Percentiles rank a stretch among this genome's conserved stretches.
These are phyloP conservation scores for Danaus chrysippus DNA, from an alignment of 2,888 invertebrate genomes.

Conservation along the genomic window DNA sequence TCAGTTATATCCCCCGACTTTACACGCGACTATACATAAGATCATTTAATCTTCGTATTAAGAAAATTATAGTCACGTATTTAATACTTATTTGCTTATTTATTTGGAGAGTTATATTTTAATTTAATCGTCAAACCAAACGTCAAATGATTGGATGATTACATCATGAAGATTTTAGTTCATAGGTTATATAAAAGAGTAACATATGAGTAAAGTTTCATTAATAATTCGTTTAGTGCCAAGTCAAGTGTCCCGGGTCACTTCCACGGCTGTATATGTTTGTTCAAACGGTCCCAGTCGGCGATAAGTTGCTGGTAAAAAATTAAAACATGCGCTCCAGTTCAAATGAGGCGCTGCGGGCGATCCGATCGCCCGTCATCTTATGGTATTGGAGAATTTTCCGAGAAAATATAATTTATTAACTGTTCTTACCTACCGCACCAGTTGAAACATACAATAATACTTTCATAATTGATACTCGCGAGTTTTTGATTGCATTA, in stretches of 20 bases:
- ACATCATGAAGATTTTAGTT: too few relatives aligned
- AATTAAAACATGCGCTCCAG: conserved; percentile 57
- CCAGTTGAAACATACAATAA: neutral
- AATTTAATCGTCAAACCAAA: neutral
- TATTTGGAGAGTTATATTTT: neutral
- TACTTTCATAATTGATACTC: neutral
- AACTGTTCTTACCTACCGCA: neutral
- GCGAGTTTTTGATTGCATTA: too few relatives aligned
- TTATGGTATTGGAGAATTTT: conserved; percentile 26
- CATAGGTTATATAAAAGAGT: too few relatives aligned
- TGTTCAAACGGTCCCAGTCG: conserved; percentile 36
- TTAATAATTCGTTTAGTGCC: too few relatives aligned
- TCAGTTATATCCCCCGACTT: neutral
- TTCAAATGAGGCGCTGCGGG: conserved; percentile 59
- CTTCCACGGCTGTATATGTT: neutral
- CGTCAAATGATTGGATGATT: too few relatives aligned
- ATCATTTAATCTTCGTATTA: too few relatives aligned
- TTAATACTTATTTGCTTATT: neutral
- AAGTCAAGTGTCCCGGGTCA: neutral
- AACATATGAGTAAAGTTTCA: too few relatives aligned
- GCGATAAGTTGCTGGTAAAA: conserved; percentile 46
- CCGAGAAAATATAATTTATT: conserved; percentile 16
- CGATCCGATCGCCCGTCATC: conserved; percentile 29
- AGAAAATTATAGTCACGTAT: too few relatives aligned
- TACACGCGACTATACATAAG: neutral